Evolutionary conservation across 1,140 invertebrate genomes (phyloP), one percentile per base, ranked within the genome.

Genomic region (Leucophenga varia): DNA sequence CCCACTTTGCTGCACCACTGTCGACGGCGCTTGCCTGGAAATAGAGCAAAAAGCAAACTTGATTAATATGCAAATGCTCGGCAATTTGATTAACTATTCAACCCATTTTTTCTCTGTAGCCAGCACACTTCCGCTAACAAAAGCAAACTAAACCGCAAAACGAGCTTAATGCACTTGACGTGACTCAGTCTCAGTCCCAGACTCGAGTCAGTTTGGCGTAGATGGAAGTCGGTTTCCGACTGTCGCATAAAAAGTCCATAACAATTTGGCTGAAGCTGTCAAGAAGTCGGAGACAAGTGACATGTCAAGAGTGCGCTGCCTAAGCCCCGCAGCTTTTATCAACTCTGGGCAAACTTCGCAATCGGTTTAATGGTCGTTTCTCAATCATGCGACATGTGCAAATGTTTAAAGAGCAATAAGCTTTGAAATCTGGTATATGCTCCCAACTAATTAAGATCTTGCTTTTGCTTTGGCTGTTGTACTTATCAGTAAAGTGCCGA

Each of bases 41-140:
- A 48, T 36, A 46, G 43, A 57, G 52, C 39, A 35, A 58, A 61
- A 45, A 51, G 49, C 47, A 53, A 61, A 61, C 49, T 51, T 67
- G 55, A 64, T 64, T 67, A 64, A 64, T 64, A 64, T 67, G 61
- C 49, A 67, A 64, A 67, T 67, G 61, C 46, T 49, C 20, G 30
- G 34, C 49, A 45, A 47, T 64, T 65, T 65, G 58, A 64, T 65
- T 61, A 58, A 64, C 49, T 58, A 52, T 50, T 61, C 55, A 65
- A 61, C 55, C 55, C 44, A 65, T 36, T 65, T 63, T 59, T 57
- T 40, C 32, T 31, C 16, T 14, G 20, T 21, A 46, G 45, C 42
- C 32, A 17, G 36, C 34, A 52, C 40, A 47, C 55, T 64, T 65
- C 61, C 61, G 61, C 52, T 47, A 47, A 53, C 44, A 52, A 58